Percentiles rank a stretch among this genome's conserved stretches.
These are phyloP conservation scores for Listronotus bonariensis DNA, from an alignment of 1,140 invertebrate genomes.

Conservation along the genomic window DNA sequence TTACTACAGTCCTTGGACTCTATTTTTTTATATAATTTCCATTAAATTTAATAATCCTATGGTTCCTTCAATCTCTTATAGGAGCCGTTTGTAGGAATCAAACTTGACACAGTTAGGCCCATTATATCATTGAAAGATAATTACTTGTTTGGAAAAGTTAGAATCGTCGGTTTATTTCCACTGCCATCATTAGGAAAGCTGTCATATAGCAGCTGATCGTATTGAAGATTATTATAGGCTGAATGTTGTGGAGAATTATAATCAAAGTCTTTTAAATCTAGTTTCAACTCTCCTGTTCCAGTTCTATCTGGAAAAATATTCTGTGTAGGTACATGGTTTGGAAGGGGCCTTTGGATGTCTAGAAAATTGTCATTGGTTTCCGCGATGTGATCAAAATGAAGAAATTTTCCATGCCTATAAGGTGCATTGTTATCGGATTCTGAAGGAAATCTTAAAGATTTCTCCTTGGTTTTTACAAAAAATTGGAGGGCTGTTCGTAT, in stretches of 20 bases:
- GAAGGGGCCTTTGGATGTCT: slow-evolving; percentile 44
- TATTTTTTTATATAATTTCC: too few species aligned
- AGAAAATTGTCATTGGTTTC: slow-evolving; percentile 29
- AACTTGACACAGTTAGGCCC: too few species aligned
- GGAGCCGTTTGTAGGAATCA: too few species aligned
- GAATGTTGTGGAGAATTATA: slow-evolving; percentile 13
- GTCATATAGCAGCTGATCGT: slow-evolving; percentile 19
- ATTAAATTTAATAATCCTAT: too few species aligned
- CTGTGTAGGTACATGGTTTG: slow-evolving; percentile 43
- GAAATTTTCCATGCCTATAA: slow-evolving; percentile 36
- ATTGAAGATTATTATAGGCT: slow-evolving; percentile 8
- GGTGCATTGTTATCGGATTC: slow-evolving; percentile 6
- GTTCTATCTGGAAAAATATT: slow-evolving; percentile 57
- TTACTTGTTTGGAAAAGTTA: slow-evolving; percentile 17
- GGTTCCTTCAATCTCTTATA: too few species aligned
- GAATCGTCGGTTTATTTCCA: neutral
- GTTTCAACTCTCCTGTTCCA: slow-evolving; percentile 55
- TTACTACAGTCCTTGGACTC: too few species aligned
- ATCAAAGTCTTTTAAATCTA: slow-evolving; percentile 44
- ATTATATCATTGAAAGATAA: neutral
- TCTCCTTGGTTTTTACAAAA: neutral
- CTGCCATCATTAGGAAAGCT: slow-evolving; percentile 22
- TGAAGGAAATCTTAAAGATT: slow-evolving; percentile 35
- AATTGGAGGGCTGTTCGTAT: neutral
- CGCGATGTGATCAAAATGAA: slow-evolving; percentile 24